Conservation (phyloP, 1,140 invertebrate genomes). For the Sogatella furcifera region DNA sequence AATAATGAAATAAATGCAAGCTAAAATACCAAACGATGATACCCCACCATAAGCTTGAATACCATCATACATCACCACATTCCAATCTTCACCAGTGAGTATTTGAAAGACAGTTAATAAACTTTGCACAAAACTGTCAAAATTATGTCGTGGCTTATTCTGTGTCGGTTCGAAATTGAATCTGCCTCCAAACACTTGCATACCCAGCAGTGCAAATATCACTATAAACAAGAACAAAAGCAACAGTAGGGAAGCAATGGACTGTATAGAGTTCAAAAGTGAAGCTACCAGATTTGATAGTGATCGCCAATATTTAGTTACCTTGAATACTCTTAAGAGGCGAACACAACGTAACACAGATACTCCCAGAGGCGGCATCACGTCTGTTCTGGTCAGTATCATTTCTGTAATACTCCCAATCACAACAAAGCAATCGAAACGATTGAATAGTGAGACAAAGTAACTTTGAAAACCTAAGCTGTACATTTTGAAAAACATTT, state of each 20-base stretch:
- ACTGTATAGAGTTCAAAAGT: conserved; percentile 95
- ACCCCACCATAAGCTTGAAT: conserved; percentile 94
- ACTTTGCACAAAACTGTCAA: conserved; percentile 97
- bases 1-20: conserved; percentile 96
- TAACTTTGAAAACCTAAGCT: conserved; percentile 96
- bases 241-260: conserved; percentile 92
- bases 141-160: conserved; percentile 86
- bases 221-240: conserved; percentile 98
- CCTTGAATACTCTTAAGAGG: conserved; percentile 93
- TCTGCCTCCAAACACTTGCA: conserved; percentile 92
- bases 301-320: conserved; percentile 96
- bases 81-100: conserved; percentile 99
- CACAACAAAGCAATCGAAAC: conserved; percentile 95
- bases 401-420: conserved; percentile 95
- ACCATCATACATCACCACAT: conserved; percentile 96
- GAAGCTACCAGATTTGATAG: conserved; percentile 96
- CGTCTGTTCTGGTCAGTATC: conserved; percentile 64
- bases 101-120: conserved; percentile 98
- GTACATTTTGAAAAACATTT: conserved; percentile 99
- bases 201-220: conserved; percentile 96
- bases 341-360: conserved; percentile 94
- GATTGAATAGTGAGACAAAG: conserved; percentile 93
- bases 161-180: conserved; percentile 81
- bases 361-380: conserved; percentile 86
- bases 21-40: conserved; percentile 71